phyloP scores from a whole-genome alignment of 2,113 vertebrate species.

The Sinocyclocheilus rhinocerous region DNA sequence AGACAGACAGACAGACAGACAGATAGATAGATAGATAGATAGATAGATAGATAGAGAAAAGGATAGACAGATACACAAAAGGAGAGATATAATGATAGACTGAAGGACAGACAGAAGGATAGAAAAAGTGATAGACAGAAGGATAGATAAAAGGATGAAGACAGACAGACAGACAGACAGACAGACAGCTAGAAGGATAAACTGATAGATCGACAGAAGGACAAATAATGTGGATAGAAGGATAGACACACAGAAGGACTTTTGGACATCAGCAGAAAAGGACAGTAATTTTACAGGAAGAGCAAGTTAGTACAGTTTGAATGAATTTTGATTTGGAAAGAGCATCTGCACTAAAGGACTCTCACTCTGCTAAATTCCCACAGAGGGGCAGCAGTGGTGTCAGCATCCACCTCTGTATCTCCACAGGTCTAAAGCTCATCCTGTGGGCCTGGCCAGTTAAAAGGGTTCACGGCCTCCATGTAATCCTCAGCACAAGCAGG shows the following conservation, averaged over 20 bases:
- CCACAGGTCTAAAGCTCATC: not conserved
- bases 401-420: constrained; percentile 19
- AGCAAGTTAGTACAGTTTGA: not conserved
- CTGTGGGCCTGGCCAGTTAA: not conserved
- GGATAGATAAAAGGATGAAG: not conserved
- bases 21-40: fast-evolving
- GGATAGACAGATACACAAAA: not conserved
- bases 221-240: not conserved
- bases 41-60: fast-evolving
- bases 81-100: not conserved
- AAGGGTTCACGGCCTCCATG: not conserved
- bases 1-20: fast-evolving
- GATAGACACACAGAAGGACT: not conserved
- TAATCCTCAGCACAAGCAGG: constrained; percentile 21
- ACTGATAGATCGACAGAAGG: not conserved
- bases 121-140: fast-evolving
- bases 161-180: not conserved
- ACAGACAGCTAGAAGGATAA: not conserved
- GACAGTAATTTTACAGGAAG: too few relatives aligned
- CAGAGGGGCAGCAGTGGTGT: not conserved
- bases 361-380: not conserved
- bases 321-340: not conserved
- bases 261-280: too few relatives aligned
- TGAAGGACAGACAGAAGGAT: not conserved
- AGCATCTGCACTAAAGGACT: not conserved